A percentile compares a stretch with the other conserved stretches of the same genome.
Evolutionary conservation across 2,888 invertebrate genomes (phyloP).

Genomic region (Apamea monoglypha): DNA sequence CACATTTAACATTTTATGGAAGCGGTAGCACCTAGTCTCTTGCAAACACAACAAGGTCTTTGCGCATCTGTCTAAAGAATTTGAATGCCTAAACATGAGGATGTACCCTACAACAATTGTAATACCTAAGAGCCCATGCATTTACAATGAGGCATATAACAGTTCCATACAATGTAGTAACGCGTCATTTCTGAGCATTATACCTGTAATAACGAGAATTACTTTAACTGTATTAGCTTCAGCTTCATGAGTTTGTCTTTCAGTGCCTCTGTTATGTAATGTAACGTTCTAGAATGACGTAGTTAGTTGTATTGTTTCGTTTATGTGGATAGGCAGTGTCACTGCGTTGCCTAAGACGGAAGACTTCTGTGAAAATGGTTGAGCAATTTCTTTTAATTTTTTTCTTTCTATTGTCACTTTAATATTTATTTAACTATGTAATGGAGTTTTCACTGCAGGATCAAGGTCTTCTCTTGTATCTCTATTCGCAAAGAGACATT

Average conservation of each 20-base stretch:
- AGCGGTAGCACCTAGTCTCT: background rate
- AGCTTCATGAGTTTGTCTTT: slow-evolving; percentile 54
- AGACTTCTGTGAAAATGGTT: background rate
- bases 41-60: background rate
- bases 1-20: background rate
- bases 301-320: slow-evolving; percentile 17
- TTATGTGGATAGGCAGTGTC: slow-evolving; percentile 1
- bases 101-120: slow-evolving; percentile 19
- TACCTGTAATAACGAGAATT: slow-evolving; percentile 46
- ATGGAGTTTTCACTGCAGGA: background rate
- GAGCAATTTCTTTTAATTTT: background rate
- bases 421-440: background rate
- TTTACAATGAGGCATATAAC: slow-evolving; percentile 35
- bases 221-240: slow-evolving; percentile 53
- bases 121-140: slow-evolving; percentile 21
- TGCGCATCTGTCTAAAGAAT: background rate
- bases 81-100: slow-evolving; percentile 37
- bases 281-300: slow-evolving; percentile 39
- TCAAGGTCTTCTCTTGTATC: background rate
- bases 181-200: slow-evolving; percentile 43
- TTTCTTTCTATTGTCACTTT: background rate
- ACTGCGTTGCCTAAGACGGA: background rate
- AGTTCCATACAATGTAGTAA: slow-evolving; percentile 40
- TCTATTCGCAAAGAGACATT: background rate
- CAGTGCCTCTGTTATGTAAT: slow-evolving; percentile 48